Evolutionary conservation across 2,888 invertebrate species (phyloP), one percentile per base, ranked within the genome.

Genomic region (Aporophyla lueneburgensis): DNA sequence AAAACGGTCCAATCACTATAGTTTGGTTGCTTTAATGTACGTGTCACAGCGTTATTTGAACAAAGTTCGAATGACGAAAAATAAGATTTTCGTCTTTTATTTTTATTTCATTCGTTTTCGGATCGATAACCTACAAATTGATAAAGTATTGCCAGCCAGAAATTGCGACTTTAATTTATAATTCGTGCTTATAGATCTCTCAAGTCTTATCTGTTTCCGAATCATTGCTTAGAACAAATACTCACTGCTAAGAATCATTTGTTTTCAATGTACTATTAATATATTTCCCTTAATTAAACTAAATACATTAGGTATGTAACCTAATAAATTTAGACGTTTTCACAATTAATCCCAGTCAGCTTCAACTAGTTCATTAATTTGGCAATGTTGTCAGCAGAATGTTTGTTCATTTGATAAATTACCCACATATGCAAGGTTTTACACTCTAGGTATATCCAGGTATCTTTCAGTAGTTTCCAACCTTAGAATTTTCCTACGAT

Each of bases 351-450:
- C 72, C 69, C 49, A 76, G 72, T 73, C 76, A 62, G n/a, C 59
- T 80, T 27, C 81, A 62, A 63, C 77, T 74, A 72, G 69, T 74
- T 81, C 71, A 83, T 83, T 83, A 81, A 76, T 84, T 78, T 58
- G 62, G 56, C 49, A 74, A 71, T 70, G 65, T 74, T 71, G 76
- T 49, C 81, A 58, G 58, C 33, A 43, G 58, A 62, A 73, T 76
- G 66, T 72, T 83, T 74, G 66, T 70, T 67, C 58, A 73, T 80
- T 84, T 76, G 80, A 59, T 58, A 40, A 72, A 76, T 77, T 73
- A 63, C 16, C 12, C 43, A 63, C 33, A 12, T 56, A 59, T 72
- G 51, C 54, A n/a, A 21, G 59, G 58, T 65, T 74, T 19, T 27
- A 10, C 0, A 3, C 54, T 43, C n/a, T 14, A 33, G n/a, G n/a